A percentile compares a stretch with the other conserved stretches of the same genome.
Evolutionary conservation across 2,797 vertebrate species (phyloP).

Genomic region (Malurus leucopterus): DNA sequence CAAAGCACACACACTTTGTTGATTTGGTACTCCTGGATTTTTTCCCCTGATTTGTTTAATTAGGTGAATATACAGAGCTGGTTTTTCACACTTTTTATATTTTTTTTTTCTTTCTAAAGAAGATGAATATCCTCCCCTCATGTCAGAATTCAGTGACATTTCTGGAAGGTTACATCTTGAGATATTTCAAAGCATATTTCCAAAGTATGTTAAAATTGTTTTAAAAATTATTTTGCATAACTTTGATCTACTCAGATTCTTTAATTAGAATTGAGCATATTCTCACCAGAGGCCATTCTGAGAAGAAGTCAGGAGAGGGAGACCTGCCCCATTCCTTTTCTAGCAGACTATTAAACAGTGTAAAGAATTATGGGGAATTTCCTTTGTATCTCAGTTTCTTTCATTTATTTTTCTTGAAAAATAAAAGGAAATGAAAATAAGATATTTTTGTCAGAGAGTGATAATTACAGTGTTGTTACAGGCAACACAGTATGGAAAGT

Average conservation of each 20-base stretch:
- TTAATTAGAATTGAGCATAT: background rate
- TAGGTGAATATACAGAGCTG: background rate
- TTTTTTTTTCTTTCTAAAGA: background rate
- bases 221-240: background rate
- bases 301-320: background rate
- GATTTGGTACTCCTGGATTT: accelerated
- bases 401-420: background rate
- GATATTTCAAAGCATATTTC: background rate
- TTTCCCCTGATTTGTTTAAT: background rate
- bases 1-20: background rate
- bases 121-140: background rate
- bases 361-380: background rate
- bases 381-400: background rate
- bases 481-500: background rate
- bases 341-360: background rate
- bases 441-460: background rate
- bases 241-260: background rate
- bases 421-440: background rate
- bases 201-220: background rate
- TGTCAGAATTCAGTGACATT: background rate
- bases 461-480: background rate
- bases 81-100: background rate
- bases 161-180: background rate
- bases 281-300: background rate
- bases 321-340: background rate